Conservation (phyloP, 2,113 vertebrate species). For the Hydrochoerus hydrochaeris region DNA sequence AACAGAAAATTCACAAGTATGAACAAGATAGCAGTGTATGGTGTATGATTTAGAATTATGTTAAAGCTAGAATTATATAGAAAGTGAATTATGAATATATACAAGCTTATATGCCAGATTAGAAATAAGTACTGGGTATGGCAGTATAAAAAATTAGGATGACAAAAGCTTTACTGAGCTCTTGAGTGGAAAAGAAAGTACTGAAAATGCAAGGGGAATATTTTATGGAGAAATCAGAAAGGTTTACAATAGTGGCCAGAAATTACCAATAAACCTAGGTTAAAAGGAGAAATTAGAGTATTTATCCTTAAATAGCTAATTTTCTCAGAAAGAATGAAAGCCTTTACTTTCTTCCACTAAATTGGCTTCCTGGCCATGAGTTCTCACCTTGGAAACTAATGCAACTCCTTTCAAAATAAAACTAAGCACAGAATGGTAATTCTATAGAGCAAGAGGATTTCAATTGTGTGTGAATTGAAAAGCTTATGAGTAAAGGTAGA, state of each 20-base stretch:
- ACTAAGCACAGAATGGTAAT: conserved; percentile 67
- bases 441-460: conserved; percentile 68
- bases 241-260: conserved; percentile 33
- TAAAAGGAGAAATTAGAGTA: conserved; percentile 67
- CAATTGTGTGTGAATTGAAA: conserved; percentile 69
- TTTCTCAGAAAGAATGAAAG: conserved; percentile 72
- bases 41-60: neutral
- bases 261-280: conserved; percentile 51
- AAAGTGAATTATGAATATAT: neutral
- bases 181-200: conserved; percentile 20
- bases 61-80: neutral
- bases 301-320: conserved; percentile 73
- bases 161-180: neutral
- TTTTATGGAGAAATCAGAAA: conserved; percentile 46
- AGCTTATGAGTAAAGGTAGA: conserved; percentile 68
- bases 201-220: neutral
- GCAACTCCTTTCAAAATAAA: conserved; percentile 64
- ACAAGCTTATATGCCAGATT: neutral
- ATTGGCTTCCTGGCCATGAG: conserved; percentile 64
- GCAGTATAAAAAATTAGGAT: neutral
- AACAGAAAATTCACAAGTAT: neutral
- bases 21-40: neutral
- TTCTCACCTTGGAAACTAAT: conserved; percentile 66
- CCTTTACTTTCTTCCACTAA: conserved; percentile 66
- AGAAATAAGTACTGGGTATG: neutral